These are phyloP conservation scores for Loriculus beryllinus DNA, from an alignment of 2,797 vertebrate genomes.

Conservation along the genomic window DNA sequence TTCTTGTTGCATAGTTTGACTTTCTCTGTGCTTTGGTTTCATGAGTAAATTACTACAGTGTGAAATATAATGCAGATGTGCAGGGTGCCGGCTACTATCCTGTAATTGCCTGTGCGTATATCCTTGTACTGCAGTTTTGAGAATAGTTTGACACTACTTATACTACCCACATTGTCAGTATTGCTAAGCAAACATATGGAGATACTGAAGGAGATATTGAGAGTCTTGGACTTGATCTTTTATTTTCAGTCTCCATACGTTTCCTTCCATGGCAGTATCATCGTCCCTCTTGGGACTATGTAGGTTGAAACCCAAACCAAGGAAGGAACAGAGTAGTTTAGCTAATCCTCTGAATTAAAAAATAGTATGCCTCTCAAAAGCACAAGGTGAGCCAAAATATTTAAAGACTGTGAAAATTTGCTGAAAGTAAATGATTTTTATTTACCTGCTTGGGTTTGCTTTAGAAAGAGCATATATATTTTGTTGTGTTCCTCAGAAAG, in stretches of 20 bases:
- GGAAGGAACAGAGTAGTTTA: neutral
- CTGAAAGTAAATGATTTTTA: neutral
- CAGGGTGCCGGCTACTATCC: neutral
- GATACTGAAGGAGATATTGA: neutral
- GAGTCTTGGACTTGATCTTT: neutral
- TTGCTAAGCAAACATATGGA: neutral
- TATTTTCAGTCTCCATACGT: neutral
- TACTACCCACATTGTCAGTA: neutral
- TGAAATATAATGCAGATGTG: conserved; percentile 3
- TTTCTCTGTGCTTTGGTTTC: neutral
- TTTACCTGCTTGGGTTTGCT: neutral
- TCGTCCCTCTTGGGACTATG: neutral
- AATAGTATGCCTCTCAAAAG: neutral
- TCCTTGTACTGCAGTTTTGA: neutral
- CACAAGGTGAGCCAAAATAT: neutral
- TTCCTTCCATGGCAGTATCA: neutral
- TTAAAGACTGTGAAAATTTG: neutral
- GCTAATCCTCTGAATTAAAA: neutral
- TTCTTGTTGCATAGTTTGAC: neutral
- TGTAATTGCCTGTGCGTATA: neutral
- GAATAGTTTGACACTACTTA: neutral
- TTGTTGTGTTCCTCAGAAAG: neutral
- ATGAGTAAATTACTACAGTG: neutral
- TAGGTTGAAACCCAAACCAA: neutral
- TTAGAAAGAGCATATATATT: neutral